Evolutionary conservation across 2,113 vertebrate genomes (phyloP).

Genomic region (Herpailurus yagouaroundi): DNA sequence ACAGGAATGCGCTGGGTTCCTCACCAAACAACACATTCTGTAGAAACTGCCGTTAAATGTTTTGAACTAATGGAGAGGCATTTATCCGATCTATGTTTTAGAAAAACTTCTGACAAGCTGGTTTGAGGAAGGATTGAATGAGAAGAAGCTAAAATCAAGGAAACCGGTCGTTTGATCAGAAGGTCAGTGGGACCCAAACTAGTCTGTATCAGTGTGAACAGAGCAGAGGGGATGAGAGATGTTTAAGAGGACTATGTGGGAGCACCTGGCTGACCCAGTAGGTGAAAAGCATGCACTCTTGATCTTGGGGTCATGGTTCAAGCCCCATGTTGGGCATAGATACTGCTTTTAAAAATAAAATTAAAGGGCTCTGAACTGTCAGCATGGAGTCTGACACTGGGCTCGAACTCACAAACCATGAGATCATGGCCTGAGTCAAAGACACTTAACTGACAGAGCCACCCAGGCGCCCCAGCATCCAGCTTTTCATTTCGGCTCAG

Average conservation of each 20-base stretch:
- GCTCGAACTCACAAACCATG: too few species aligned
- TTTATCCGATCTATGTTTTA: background rate
- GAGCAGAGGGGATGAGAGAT: background rate
- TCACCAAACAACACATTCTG: background rate
- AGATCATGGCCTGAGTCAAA: too few species aligned
- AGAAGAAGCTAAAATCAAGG: background rate
- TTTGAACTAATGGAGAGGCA: background rate
- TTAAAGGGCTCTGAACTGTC: too few species aligned
- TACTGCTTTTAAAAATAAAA: too few species aligned
- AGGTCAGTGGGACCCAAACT: background rate
- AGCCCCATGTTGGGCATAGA: too few species aligned
- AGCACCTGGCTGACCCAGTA: too few species aligned
- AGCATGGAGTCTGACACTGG: too few species aligned
- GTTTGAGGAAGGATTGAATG: background rate
- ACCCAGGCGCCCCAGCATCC: too few species aligned
- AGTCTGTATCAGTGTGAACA: background rate
- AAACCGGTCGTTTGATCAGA: background rate
- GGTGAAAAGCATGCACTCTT: too few species aligned
- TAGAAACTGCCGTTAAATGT: background rate
- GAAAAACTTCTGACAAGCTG: background rate
- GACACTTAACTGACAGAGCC: too few species aligned
- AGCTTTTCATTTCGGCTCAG: too few species aligned
- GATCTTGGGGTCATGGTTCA: too few species aligned
- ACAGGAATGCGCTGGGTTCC: background rate
- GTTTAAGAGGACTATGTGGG: background rate